Percentiles rank a stretch among this genome's conserved stretches.
These are phyloP conservation scores for Drosophila busckii DNA, from an alignment of 1,140 invertebrate species.

Conservation along the genomic window DNA sequence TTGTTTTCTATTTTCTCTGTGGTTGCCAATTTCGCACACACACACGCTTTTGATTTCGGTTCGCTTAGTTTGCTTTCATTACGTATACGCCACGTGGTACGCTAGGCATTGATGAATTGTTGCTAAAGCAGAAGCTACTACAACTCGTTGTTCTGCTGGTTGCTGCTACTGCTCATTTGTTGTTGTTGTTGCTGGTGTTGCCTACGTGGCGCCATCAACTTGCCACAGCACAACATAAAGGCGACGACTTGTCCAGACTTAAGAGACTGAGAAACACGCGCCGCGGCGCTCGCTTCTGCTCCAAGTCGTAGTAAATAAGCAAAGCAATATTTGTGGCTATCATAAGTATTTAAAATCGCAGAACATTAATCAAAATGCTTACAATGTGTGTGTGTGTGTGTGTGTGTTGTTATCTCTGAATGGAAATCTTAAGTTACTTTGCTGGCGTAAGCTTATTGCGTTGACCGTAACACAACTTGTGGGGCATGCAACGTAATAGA, in stretches of 20 bases:
- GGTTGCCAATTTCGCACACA: neutral
- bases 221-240: constrained; percentile 7
- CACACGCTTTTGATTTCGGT: neutral
- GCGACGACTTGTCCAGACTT: constrained; percentile 53
- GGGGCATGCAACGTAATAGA: neutral
- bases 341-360: too few relatives aligned
- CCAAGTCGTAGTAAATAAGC: constrained; percentile 9
- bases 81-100: constrained; percentile 59
- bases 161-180: constrained; percentile 7
- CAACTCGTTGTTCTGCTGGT: constrained; percentile 38
- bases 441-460: too few relatives aligned
- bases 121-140: constrained; percentile 9
- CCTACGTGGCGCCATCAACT: constrained; percentile 53
- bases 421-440: too few relatives aligned
- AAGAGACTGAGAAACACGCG: too few relatives aligned
- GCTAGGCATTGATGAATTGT: constrained; percentile 69
- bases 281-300: neutral
- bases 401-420: too few relatives aligned
- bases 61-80: constrained; percentile 36
- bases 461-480: too few relatives aligned
- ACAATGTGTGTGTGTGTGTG: too few relatives aligned
- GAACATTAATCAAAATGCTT: too few relatives aligned
- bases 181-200: constrained; percentile 11
- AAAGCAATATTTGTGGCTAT: constrained; percentile 1
- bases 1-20: neutral